Base-by-base conservation (phyloP, 2,797 vertebrate species). In the Odontamblyopus rebecca region DNA sequence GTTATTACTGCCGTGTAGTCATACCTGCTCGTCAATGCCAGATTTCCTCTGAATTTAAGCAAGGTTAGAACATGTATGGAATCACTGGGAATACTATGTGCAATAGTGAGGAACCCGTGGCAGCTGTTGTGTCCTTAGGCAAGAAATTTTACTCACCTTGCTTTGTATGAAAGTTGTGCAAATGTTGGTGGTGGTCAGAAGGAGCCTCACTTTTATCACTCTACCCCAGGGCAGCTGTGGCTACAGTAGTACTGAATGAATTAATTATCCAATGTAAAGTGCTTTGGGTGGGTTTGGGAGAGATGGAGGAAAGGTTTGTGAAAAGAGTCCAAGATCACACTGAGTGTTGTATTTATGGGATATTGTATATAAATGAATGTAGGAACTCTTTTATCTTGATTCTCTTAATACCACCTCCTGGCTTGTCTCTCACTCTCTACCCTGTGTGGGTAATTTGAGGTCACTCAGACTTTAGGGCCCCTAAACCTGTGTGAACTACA, bases 401-500 rank as follows among this genome's bases (percentile, higher is more conserved):
- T 32, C 26, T 23, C 6, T 23, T 57, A 75, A 68, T 44, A 0
- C 66, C 61, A 44, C 72, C 32, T 63, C 29, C 23, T 30, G 53
- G 44, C 60, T 75, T 69, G 8, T 44, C 56, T 44, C 32, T 62
- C 71, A 19, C 53, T 72, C 81, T 90, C 82, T 38, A 84, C 51
- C 59, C 73, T 68, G 72, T 61, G 38, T 62, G 65, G 67, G 70
- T 84, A 84, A 81, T 86, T 83, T 89, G 78, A 90, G 89, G 89
- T 89, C 89, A 89, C 23, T 12, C 66, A 89, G 78, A 83, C 81
- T 78, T 84, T 73, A 79, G 76, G 84, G 82, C 85, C 71, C 64
- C 77, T 61, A 19, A 89, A 81, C 85, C 80, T 86, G 74, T 35
- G 80, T 86, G 81, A 81, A 80, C 83, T 86, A 81, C 79, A 80